phyloP scores from a whole-genome alignment of 2,113 vertebrate genomes.

The Larimichthys polyactis region DNA sequence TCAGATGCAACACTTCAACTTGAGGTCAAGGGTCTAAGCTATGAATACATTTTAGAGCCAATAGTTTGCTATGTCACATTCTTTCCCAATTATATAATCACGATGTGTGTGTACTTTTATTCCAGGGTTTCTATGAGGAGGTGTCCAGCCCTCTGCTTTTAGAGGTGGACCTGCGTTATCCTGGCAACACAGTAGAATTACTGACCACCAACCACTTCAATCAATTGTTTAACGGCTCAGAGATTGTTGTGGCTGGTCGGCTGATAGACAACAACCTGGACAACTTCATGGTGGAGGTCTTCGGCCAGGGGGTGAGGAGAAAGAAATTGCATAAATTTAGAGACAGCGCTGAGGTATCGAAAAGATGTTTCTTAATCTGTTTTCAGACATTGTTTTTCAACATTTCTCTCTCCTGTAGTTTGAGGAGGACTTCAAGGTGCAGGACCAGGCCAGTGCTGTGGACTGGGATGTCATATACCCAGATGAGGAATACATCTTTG shows the following conservation, averaged over 20 bases:
- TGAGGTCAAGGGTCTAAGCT: conserved; percentile 80
- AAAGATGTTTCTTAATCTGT: not conserved
- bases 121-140: conserved; percentile 91
- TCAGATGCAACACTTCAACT: conserved; percentile 92
- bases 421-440: conserved; percentile 61
- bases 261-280: conserved; percentile 83
- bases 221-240: conserved; percentile 89
- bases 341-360: not conserved
- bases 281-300: conserved; percentile 85
- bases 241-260: conserved; percentile 91
- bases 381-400: not conserved
- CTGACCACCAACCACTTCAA: conserved; percentile 87
- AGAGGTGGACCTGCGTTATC: conserved; percentile 88
- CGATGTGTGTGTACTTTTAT: conserved; percentile 8
- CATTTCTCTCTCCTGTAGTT: conserved; percentile 43
- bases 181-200: conserved; percentile 80
- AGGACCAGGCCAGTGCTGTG: conserved; percentile 66
- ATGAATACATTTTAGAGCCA: not conserved
- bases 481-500: conserved; percentile 87
- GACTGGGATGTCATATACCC: conserved; percentile 81
- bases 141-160: conserved; percentile 89
- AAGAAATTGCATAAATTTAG: not conserved
- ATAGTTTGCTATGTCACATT: not conserved
- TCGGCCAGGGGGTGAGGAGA: conserved; percentile 85
- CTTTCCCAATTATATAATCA: not conserved